Conservation (phyloP, 2,888 invertebrate species). For the Frankliniella intonsa region DNA sequence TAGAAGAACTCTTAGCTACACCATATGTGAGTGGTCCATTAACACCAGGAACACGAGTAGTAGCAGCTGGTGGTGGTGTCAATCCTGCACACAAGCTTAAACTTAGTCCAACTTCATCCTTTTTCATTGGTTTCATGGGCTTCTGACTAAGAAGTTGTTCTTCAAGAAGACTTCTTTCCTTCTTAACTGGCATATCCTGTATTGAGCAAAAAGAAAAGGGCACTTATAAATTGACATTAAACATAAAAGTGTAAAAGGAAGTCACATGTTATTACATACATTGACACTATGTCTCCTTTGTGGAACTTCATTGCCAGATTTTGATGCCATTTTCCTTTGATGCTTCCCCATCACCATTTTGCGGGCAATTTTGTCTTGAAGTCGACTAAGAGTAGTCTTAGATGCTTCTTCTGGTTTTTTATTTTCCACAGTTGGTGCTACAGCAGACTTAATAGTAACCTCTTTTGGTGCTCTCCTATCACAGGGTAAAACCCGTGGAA, state of each 20-base stretch:
- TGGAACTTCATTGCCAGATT: not conserved
- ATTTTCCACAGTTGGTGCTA: not conserved
- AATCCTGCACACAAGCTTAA: not conserved
- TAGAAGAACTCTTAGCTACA: not conserved
- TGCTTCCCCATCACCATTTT: conserved; percentile 11
- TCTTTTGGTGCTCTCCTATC: not conserved
- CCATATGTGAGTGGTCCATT: not conserved
- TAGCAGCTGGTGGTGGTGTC: not conserved
- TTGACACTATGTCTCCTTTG: not conserved
- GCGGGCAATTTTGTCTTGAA: conserved; percentile 1
- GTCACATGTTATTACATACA: not conserved
- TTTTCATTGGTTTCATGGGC: not conserved
- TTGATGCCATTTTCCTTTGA: not conserved
- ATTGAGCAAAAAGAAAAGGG: not conserved
- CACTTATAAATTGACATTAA: not conserved
- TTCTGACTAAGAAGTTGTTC: not conserved
- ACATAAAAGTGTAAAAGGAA: not conserved
- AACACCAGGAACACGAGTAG: not conserved
- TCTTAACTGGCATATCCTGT: not conserved
- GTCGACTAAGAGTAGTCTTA: conserved; percentile 2
- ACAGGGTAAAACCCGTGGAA: not conserved
- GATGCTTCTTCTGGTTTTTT: not conserved
- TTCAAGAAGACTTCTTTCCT: conserved; percentile 12
- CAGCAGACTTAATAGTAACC: not conserved
- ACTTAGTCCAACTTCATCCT: not conserved